These are phyloP conservation scores for Spizella passerina DNA, from an alignment of 2,797 vertebrate genomes.

Conservation along the genomic window DNA sequence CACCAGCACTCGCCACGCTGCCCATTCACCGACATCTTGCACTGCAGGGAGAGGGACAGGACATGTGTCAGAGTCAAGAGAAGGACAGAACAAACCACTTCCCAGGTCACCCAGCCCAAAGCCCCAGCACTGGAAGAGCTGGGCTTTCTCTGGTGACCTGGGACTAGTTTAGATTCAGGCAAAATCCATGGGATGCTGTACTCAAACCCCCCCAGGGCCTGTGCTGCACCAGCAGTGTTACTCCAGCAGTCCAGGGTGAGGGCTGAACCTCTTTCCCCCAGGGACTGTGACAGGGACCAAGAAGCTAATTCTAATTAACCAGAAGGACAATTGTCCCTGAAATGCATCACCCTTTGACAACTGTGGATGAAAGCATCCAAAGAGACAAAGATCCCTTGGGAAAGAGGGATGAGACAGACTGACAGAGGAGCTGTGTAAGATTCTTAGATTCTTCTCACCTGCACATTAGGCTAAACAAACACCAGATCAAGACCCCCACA, in stretches of 20 bases:
- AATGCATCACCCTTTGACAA: not conserved
- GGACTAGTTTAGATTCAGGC: not conserved
- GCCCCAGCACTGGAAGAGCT: not conserved
- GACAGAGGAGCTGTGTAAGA: not conserved
- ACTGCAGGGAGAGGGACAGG: constrained; percentile 78
- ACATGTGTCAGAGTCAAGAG: not conserved
- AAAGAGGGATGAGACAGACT: not conserved
- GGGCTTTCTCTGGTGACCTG: not conserved
- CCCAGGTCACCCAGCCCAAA: not conserved
- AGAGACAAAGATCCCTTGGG: not conserved
- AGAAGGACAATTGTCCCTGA: not conserved
- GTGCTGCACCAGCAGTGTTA: not conserved
- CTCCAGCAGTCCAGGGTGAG: not conserved
- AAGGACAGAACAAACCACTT: not conserved
- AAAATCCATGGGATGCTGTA: not conserved
- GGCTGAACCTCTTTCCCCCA: not conserved
- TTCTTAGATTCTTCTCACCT: not conserved
- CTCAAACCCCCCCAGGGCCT: accelerated
- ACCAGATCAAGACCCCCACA: not conserved
- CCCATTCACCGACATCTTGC: constrained; percentile 95
- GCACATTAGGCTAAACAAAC: not conserved
- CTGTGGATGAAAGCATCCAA: not conserved
- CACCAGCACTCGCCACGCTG: constrained; percentile 98
- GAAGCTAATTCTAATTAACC: not conserved
- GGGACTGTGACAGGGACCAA: not conserved